Evolutionary conservation across 2,888 invertebrate species (phyloP), one percentile per base, ranked within the genome.

Genomic region (Leptopilina syphax): DNA sequence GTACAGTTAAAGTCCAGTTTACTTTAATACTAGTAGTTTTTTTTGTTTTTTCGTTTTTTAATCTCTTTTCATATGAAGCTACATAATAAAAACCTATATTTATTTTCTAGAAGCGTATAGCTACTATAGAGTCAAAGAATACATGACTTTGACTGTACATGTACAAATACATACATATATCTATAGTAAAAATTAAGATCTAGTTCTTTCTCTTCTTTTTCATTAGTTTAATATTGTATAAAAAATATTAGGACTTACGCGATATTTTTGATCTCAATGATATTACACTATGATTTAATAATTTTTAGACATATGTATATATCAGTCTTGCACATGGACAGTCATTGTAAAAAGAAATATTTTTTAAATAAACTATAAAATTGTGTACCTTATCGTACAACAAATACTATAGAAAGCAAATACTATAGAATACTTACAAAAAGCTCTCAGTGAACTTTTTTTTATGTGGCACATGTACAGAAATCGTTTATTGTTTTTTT

Each of bases 271-370:
- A 70, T 70, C 47, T 70, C 68, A 54, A 70, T 50, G 68, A 70
- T 70, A 70, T 54, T 70, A 54, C 50, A 68, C n/a, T 70, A 24
- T 27, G 47, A 18, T 70, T 70, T 27, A 50, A 50, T 50, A 50
- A 3, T 27, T 70, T 70, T 70, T 70, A 54, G 50, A 54, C 27
- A 27, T 63, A 63, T 70, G 50, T 54, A 27, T 54, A 27, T 70
- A 70, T 70, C 68, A 70, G 68, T 70, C 68, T 70, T 70, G 68
- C 68, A 54, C 50, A 70, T 70, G 50, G 47, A 70, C 68, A 70
- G 47, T 70, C 68, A 70, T 70, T 54, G 12, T 34, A 24, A 70
- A 54, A 63, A 63, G n/a, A 24, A 63, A 34, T 34, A n/a, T 9
- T 4, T 34, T 10, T 44, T 47, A 47, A n/a, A 18, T 68, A 50